Evolutionary conservation across 1,140 invertebrate genomes (phyloP).

Genomic region (Leptinotarsa undecemlineata): DNA sequence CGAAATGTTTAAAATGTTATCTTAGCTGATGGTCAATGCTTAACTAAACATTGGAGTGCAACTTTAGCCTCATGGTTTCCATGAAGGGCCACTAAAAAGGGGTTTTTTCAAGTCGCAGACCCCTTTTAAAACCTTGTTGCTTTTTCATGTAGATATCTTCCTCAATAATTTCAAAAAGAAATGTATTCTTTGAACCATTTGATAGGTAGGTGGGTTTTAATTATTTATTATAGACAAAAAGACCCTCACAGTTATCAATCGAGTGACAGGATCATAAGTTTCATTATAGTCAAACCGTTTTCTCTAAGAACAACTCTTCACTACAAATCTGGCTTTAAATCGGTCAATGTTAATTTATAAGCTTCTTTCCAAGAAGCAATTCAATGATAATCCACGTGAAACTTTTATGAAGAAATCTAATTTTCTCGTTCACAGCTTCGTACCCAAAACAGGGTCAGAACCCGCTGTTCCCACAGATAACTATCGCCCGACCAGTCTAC

Average conservation of each 20-base stretch:
- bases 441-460: background rate
- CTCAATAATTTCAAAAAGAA: constrained; percentile 32
- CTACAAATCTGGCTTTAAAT: constrained; percentile 52
- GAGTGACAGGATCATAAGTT: constrained; percentile 55
- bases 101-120: constrained; percentile 38
- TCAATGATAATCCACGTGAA: constrained; percentile 53
- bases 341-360: constrained; percentile 38
- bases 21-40: no score
- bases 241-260: constrained; percentile 53
- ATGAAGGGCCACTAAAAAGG: background rate
- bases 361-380: constrained; percentile 42
- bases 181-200: constrained; percentile 55
- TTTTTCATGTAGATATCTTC: constrained; percentile 52
- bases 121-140: constrained; percentile 44
- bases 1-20: no score
- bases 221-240: constrained; percentile 50
- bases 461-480: no score
- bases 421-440: constrained; percentile 53
- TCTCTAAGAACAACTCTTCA: constrained; percentile 49
- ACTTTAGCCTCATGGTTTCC: background rate
- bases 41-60: no score
- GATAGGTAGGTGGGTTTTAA: constrained; percentile 39
- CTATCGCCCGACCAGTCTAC: no score
- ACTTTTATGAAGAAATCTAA: constrained; percentile 49
- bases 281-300: constrained; percentile 54